phyloP scores from a whole-genome alignment of 2,113 vertebrate genomes.

The Larimichthys polyactis region DNA sequence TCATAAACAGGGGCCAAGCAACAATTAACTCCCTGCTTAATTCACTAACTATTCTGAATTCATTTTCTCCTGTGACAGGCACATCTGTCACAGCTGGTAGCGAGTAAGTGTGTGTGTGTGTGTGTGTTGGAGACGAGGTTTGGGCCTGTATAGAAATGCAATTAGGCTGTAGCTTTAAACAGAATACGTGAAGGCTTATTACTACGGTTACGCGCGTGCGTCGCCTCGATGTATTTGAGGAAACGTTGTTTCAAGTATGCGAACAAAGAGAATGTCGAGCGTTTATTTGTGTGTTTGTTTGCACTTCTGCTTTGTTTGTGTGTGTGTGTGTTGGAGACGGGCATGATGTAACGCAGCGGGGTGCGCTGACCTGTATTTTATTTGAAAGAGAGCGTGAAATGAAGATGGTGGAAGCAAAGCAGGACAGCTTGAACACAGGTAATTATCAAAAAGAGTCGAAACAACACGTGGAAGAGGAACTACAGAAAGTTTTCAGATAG shows the following conservation, averaged over 20 bases:
- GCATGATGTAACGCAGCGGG: slow-evolving; percentile 5
- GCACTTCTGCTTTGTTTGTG: not conserved
- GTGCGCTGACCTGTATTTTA: slow-evolving; percentile 3
- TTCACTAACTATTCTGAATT: slow-evolving; percentile 88
- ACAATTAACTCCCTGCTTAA: slow-evolving; percentile 89
- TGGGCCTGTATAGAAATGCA: slow-evolving; percentile 39
- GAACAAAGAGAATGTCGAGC: not conserved
- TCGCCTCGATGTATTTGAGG: not conserved
- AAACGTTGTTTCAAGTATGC: not conserved
- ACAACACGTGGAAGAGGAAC: not conserved
- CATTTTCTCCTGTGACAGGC: slow-evolving; percentile 85
- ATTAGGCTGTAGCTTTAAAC: slow-evolving; percentile 29
- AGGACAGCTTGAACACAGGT: not conserved
- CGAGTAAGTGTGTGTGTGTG: slow-evolving; percentile 19
- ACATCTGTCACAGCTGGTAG: slow-evolving; percentile 86
- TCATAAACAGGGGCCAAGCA: slow-evolving; percentile 85
- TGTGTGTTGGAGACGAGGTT: slow-evolving; percentile 23
- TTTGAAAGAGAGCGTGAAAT: not conserved
- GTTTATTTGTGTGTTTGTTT: not conserved
- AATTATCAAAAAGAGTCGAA: not conserved
- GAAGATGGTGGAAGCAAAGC: not conserved
- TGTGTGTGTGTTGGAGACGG: not conserved
- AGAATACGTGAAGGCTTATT: not conserved
- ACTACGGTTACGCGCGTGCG: slow-evolving; percentile 5
- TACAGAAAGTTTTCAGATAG: no score